Evolutionary conservation across 1,140 invertebrate genomes (phyloP).

Genomic region (Diprion similis): DNA sequence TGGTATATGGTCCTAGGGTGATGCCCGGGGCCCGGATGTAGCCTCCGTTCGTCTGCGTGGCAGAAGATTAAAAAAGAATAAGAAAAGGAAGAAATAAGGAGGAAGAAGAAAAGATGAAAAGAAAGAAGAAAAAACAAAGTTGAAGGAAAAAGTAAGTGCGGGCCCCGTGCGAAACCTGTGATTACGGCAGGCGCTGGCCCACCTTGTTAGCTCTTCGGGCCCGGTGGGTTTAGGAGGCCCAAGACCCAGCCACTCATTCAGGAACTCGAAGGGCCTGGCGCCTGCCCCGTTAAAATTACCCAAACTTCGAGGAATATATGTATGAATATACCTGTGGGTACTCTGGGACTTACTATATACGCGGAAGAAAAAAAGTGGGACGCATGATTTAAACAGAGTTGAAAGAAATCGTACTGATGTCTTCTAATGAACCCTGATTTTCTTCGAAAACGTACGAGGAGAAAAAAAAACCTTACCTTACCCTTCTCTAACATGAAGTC

Average conservation of each 20-base stretch:
- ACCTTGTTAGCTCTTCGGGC: conserved; percentile 56
- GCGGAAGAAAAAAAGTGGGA: neutral
- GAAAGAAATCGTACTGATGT: neutral
- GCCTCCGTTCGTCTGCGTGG: conserved; percentile 46
- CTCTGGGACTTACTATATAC: neutral
- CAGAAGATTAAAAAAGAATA: conserved; percentile 49
- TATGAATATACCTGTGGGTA: neutral
- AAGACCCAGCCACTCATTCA: conserved; percentile 53
- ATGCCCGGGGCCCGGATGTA: conserved; percentile 55
- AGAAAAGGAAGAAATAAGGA: neutral
- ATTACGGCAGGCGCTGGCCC: conserved; percentile 60
- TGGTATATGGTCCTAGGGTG: conserved; percentile 14
- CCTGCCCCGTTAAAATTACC: conserved; percentile 62
- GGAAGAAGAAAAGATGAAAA: neutral
- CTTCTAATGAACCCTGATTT: neutral
- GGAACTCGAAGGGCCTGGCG: conserved; percentile 45
- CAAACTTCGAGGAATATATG: conserved; percentile 56
- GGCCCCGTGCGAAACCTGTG: conserved; percentile 60
- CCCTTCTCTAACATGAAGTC: too few species aligned
- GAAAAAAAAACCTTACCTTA: too few species aligned
- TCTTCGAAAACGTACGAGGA: neutral
- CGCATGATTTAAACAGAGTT: neutral
- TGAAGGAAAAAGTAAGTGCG: conserved; percentile 56
- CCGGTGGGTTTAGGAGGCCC: conserved; percentile 34
- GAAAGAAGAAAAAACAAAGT: neutral